Evolutionary conservation across 2,888 invertebrate genomes (phyloP), one percentile per base, ranked within the genome.

Genomic region (Erebia epiphron): DNA sequence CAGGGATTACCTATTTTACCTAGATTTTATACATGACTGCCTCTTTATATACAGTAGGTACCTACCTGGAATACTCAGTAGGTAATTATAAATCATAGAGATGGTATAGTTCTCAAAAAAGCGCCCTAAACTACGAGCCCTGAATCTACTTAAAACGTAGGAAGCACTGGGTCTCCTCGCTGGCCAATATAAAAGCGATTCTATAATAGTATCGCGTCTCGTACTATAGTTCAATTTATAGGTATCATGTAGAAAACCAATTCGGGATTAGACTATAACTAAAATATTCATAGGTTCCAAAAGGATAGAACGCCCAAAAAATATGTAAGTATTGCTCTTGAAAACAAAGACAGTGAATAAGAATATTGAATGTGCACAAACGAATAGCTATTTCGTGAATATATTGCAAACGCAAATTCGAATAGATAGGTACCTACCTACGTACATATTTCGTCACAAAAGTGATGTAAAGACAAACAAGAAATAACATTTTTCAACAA

Each of bases 361-460:
- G 16, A 60, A 60, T 16, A 61, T 62, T 62, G 46, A 62, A 61
- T 61, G 46, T 49, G 62, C 49, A 62, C 14, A 21, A 21, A 46
- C 13, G 21, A 61, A 46, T 61, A 61, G 43, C 61, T 46, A 49
- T 62, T 62, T 62, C 62, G 62, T 46, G 14, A 62, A 62, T 62
- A n/a, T n/a, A 21, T 62, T 62, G 21, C 18, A 21, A 46, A 18
- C 1, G 46, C 18, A 60, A 61, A 61, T 18, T 18, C 7, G 13
- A 46, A 49, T 26, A 26, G 26, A n/a, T n/a, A n/a, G n/a, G n/a
- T n/a, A n/a, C n/a, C n/a, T n/a, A n/a, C n/a, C n/a, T n/a, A n/a
- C n/a, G 26, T 1, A 26, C 35, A 5, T 49, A 49, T 62, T 62
- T 62, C 14, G 62, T 62, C 49, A 49, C 21, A 21, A 62, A 62